Evolutionary conservation across 2,113 vertebrate species (phyloP), one percentile per base, ranked within the genome.

Genomic region (Pica pica): DNA sequence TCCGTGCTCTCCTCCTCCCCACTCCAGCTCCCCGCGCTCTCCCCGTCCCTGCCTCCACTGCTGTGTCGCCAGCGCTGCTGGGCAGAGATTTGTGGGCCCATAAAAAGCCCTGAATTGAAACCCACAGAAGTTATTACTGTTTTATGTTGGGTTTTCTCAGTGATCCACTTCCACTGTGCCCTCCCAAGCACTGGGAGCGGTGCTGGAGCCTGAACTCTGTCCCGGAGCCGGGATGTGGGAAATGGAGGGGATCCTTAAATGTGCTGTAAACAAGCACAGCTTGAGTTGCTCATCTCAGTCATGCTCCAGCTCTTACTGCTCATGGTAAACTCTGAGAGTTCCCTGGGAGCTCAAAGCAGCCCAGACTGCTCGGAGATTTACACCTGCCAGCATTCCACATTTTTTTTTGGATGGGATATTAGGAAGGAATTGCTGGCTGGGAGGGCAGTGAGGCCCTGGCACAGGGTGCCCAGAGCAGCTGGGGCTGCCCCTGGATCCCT

Each of bases 381-480:
- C 20, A 17, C 21, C 39, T 63, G 44, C 11, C 52, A 57, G 6
- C 7, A 3, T 4, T 47, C 21, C 33, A 18, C 5, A 0, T 1
- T 1, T 1, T 11, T 16, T 44, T 16, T 44, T 11, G 0, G 0
- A 3, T 21, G 23, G 33, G 33, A 33, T 6, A 5, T 0, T 10
- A 19, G 59, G 12, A 1, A 50, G 8, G 19, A 20, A 44, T 10
- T 89, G 7, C 18, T 20, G 1, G 1, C 50, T 44, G 76, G 16
- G 5, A 64, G 16, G 49, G 30, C 19, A 49, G 41, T 33, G 0
- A 55, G 69, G 56, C 2, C 1, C 50, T 46, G 61, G 61, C 6
- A 9, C 9, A 7, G 70, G 5, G 3, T 74, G 4, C 7, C 8
- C 73, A 76, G 73, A 60, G 56, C 16, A 31, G 75, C 65, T 77